These are phyloP conservation scores for Ctenomys sociabilis DNA, from an alignment of 2,113 vertebrate species.

Conservation along the genomic window DNA sequence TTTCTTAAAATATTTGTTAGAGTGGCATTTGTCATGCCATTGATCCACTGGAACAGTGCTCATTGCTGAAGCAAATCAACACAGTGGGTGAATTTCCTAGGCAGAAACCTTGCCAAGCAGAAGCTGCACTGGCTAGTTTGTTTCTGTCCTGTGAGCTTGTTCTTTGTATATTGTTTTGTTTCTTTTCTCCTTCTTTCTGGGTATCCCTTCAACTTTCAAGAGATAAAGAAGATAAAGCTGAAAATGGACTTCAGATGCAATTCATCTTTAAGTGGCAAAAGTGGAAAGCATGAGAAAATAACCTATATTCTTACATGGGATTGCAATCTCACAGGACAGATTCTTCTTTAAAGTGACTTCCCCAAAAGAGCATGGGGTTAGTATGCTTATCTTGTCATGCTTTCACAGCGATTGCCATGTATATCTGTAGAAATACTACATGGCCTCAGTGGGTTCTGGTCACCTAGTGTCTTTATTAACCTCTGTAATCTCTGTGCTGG, in stretches of 20 bases:
- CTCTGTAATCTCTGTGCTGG: neutral
- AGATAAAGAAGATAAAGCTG: conserved; percentile 56
- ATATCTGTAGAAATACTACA: neutral
- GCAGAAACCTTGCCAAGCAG: neutral
- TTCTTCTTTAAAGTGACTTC: neutral
- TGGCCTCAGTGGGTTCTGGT: fast-evolving
- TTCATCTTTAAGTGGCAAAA: conserved; percentile 7
- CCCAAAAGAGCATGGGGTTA: neutral
- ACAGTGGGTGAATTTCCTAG: fast-evolving
- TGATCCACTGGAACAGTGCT: neutral
- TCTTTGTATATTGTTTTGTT: neutral
- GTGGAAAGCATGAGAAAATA: neutral
- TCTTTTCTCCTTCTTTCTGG: neutral
- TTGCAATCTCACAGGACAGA: neutral
- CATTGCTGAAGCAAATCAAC: neutral
- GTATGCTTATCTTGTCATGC: neutral
- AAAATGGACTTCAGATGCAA: conserved; percentile 27
- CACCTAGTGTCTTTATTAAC: neutral
- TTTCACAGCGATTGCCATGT: neutral
- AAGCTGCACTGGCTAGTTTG: conserved; percentile 12
- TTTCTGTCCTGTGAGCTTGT: conserved; percentile 45
- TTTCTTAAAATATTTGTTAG: neutral
- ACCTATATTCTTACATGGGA: neutral
- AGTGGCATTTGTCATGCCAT: neutral
- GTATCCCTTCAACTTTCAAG: conserved; percentile 49